Evolutionary conservation across 2,888 invertebrate genomes (phyloP), one percentile per base, ranked within the genome.

Genomic region (Alentia gelatinosa): DNA sequence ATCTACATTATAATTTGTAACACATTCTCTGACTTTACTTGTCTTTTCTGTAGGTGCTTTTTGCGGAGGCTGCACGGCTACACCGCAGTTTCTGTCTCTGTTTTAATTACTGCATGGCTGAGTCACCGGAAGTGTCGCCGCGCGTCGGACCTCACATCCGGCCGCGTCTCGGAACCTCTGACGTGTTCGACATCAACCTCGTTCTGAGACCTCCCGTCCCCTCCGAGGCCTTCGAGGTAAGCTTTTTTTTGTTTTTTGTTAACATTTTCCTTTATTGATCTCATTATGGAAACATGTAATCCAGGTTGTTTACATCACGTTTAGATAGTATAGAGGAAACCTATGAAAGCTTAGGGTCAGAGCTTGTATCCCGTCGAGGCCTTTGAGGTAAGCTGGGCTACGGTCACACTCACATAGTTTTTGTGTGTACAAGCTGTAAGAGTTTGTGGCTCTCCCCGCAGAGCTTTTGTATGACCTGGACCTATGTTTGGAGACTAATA

Each of bases 131-230:
- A 5, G 50, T 30, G 12, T 47, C 86, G 0, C 86, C 42, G 1
- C 47, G 42, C n/a, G 15, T 33, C 9, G 86, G 47, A 19, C 33
- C 42, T 4, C 30, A 86, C 42, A 86, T 86, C 47, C 42, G 86
- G 30, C 30, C 86, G 0, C 42, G 86, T 1, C 86, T 42, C 9
- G 86, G 86, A 9, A 47, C 47, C 47, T 15, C 47, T 1, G 86
- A 42, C 30, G 86, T 86, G 47, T 86, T 47, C 50, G 86, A 86
- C 47, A 47, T 86, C 86, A 15, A 30, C 30, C 50, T 86, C 12
- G 86, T 86, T 1, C 86, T 86, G 5, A 42, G 86, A 47, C 86
- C 86, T n/a, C 86, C 86, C 4, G 86, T 86, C n/a, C 86, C 86
- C 15, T 26, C 86, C 3, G 86, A 86, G 50, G 86, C 86, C 9